These are phyloP conservation scores for Drosophila falleni DNA, from an alignment of 2,888 invertebrate species.

Conservation along the genomic window DNA sequence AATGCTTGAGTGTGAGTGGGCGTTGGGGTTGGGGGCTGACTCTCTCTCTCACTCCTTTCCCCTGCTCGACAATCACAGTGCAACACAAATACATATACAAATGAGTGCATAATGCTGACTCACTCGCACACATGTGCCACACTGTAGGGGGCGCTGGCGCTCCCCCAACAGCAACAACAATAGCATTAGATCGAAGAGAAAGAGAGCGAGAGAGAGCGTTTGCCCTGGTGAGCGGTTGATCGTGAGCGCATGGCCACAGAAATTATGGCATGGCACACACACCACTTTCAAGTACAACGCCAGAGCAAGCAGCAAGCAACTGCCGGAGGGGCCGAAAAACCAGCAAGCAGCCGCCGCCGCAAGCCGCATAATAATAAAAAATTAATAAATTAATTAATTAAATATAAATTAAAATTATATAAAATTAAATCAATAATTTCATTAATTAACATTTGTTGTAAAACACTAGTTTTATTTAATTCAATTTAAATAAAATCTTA, in stretches of 20 bases:
- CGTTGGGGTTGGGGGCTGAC: constrained; percentile 41
- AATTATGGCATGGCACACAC: constrained; percentile 60
- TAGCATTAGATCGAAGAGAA: constrained; percentile 28
- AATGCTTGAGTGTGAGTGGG: constrained; percentile 43
- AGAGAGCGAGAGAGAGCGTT: constrained; percentile 8
- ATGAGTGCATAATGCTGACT: constrained; percentile 55
- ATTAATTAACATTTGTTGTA: constrained; percentile 26
- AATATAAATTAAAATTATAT: constrained; percentile 43
- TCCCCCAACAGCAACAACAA: constrained; percentile 33
- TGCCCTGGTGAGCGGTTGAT: constrained; percentile 27
- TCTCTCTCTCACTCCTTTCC: constrained; percentile 32
- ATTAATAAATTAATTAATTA: constrained; percentile 28
- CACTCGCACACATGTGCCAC: constrained; percentile 68
- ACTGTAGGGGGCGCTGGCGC: constrained; percentile 54
- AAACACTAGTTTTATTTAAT: constrained; percentile 75
- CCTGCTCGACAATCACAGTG: constrained; percentile 35
- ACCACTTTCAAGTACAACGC: constrained; percentile 77
- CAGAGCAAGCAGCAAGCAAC: constrained; percentile 66
- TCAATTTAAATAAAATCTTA: constrained; percentile 72
- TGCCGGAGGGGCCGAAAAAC: constrained; percentile 64
- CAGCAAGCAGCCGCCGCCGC: constrained; percentile 52
- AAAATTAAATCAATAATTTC: constrained; percentile 41
- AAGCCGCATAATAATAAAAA: constrained; percentile 45
- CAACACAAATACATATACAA: constrained; percentile 32
- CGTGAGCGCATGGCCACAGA: constrained; percentile 68